A percentile compares a stretch with the other conserved stretches of the same genome.
Conservation (phyloP, 2,888 invertebrate species). For the Megastigmus dorsalis region DNA sequence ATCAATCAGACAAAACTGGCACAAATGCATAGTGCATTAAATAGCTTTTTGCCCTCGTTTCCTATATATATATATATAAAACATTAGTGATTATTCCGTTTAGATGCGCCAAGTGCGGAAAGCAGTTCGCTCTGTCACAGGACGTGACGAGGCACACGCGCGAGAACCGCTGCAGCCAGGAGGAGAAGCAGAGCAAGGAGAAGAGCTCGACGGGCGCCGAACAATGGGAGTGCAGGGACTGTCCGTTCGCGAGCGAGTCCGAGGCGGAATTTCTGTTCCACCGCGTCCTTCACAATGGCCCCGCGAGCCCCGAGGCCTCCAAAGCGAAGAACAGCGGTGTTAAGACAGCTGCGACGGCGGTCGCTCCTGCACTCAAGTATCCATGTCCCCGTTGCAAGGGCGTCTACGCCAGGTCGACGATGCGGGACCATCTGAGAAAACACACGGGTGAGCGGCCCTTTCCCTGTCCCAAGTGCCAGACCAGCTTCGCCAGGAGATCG, state of each 20-base stretch:
- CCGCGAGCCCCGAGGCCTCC: constrained; percentile 65
- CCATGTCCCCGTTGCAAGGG: constrained; percentile 83
- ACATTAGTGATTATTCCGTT: not conserved
- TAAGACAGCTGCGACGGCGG: constrained; percentile 78
- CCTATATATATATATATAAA: no score
- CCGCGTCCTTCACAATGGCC: constrained; percentile 80
- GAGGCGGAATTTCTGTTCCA: constrained; percentile 85
- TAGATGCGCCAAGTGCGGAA: constrained; percentile 84
- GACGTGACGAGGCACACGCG: constrained; percentile 85
- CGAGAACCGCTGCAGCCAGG: constrained; percentile 76
- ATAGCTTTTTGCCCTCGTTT: no score
- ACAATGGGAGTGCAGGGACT: constrained; percentile 79
- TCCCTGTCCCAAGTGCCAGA: constrained; percentile 79
- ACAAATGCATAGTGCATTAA: no score
- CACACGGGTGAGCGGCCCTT: constrained; percentile 86
- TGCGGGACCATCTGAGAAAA: constrained; percentile 82
- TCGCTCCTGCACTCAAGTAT: constrained; percentile 75
- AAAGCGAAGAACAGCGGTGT: constrained; percentile 77
- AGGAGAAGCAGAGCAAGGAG: constrained; percentile 22
- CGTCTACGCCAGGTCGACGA: constrained; percentile 79
- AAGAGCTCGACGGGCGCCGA: constrained; percentile 40
- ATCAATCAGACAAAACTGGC: no score
- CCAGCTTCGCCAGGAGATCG: constrained; percentile 81
- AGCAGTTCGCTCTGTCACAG: constrained; percentile 82
- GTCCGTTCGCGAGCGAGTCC: constrained; percentile 79